Conservation (phyloP, 2,888 invertebrate genomes). For the Mesochorus sp. region DNA sequence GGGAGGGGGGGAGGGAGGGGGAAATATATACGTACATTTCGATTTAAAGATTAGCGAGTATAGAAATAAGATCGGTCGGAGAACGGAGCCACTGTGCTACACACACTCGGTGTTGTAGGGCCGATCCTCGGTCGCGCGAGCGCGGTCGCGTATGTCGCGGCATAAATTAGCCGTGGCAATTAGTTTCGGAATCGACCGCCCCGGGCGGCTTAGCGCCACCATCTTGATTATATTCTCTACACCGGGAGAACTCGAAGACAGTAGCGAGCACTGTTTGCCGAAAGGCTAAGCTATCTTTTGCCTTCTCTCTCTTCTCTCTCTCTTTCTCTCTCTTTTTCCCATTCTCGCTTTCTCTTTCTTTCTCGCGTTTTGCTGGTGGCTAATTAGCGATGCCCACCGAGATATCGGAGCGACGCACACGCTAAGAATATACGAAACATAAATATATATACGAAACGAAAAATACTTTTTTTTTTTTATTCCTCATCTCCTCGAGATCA, state of each 20-base stretch:
- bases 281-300: constrained; percentile 71
- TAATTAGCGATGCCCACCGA: constrained; percentile 82
- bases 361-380: constrained; percentile 70
- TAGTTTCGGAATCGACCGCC: constrained; percentile 81
- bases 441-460: constrained; percentile 80
- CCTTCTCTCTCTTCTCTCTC: neutral
- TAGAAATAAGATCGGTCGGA: constrained; percentile 61
- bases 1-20: neutral
- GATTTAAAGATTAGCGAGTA: constrained; percentile 63
- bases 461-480: constrained; percentile 78
- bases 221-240: constrained; percentile 79
- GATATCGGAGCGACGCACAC: constrained; percentile 78
- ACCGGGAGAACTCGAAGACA: constrained; percentile 73
- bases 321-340: neutral
- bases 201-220: constrained; percentile 81
- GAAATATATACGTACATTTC: constrained; percentile 54
- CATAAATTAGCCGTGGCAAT: constrained; percentile 82
- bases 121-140: constrained; percentile 36
- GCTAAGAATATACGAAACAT: constrained; percentile 81
- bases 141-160: constrained; percentile 68
- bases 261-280: constrained; percentile 81
- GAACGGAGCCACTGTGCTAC: constrained; percentile 65
- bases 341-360: neutral
- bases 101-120: neutral
- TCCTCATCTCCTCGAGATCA: constrained; percentile 50